Percentiles rank a stretch among this genome's conserved stretches.
These are phyloP conservation scores for Agelas oroides DNA, from an alignment of 37 sponge, comb jelly and placozoan genomes.

Conservation along the genomic window DNA sequence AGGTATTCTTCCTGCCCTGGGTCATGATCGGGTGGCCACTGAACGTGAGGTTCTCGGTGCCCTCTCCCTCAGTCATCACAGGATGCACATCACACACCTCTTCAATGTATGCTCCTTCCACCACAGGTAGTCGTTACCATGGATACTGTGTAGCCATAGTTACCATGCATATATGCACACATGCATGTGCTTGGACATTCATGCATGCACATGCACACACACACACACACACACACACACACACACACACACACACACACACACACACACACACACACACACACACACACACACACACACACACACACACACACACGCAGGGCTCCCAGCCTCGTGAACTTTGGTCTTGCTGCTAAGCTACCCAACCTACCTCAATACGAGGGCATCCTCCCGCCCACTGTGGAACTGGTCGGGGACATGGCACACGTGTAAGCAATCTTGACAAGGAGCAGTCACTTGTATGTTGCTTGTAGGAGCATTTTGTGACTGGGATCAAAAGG, in stretches of 20 bases:
- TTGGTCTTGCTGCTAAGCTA: slow-evolving; percentile 35
- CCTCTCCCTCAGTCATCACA: not conserved
- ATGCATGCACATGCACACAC: no score
- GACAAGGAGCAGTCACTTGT: no score
- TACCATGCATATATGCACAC: no score
- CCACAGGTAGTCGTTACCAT: slow-evolving; percentile 27
- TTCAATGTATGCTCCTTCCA: slow-evolving; percentile 61
- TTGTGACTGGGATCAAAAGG: no score
- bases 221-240: slow-evolving; percentile 42
- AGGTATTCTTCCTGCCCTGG: slow-evolving; percentile 49
- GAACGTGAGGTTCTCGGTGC: slow-evolving; percentile 54
- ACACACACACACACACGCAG: slow-evolving; percentile 24
- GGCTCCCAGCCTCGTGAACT: slow-evolving; percentile 58
- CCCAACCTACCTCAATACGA: slow-evolving; percentile 42
- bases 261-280: slow-evolving; percentile 39
- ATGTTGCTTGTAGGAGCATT: no score
- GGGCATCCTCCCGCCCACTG: slow-evolving; percentile 47
- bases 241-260: slow-evolving; percentile 53
- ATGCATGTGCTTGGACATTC: no score
- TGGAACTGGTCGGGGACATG: slow-evolving; percentile 46
- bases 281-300: slow-evolving; percentile 29
- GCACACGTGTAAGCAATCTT: slow-evolving; percentile 53
- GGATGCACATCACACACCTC: slow-evolving; percentile 56
- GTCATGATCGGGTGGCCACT: slow-evolving; percentile 59
- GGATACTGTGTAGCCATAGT: not conserved